Evolutionary conservation across 2,888 invertebrate species (phyloP), one percentile per base, ranked within the genome.

Genomic region (Heteromyza rotundicornis): DNA sequence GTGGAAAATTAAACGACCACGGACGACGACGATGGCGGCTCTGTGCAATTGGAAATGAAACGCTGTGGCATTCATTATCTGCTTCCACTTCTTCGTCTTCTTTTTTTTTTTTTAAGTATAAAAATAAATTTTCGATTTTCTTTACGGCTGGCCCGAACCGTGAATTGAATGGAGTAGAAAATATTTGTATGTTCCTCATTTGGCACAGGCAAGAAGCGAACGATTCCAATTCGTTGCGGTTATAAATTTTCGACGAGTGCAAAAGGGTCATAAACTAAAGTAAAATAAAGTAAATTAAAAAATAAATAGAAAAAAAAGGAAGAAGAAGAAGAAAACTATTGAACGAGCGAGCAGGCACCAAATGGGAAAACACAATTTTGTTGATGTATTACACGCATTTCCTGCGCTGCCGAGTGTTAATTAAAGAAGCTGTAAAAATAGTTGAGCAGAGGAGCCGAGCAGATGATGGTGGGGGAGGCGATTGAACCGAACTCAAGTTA

Each of bases 161-260:
- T 40, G 12, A 40, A 40, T 12, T 12, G 40, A 40, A 40, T 12
- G n/a, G 40, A n/a, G 14, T 14, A 8, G 8, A 40, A 40, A n/a
- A 40, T 60, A n/a, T n/a, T n/a, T n/a, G n/a, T n/a, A n/a, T n/a
- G n/a, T 56, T 57, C 52, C 56, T 56, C 52, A 56, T 56, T 56
- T 56, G 56, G 57, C 52, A 3, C 40, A 40, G 40, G n/a, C 40
- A 40, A n/a, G n/a, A 7, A 40, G 40, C 14, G 40, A 3, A n/a
- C 14, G n/a, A 40, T n/a, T 14, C 54, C 64, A 66, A 70, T 70
- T 70, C 65, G 70, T 67, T 68, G 68, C 62, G 68, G 68, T 68
- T 65, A 65, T 69, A 70, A 70, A 70, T 70, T 69, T 62, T 56
- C 23, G 22, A 62, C n/a, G 55, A 44, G 49, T 35, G 55, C 55